Base-by-base conservation (phyloP, 2,888 invertebrate species). In the Saturnia pavonia region DNA sequence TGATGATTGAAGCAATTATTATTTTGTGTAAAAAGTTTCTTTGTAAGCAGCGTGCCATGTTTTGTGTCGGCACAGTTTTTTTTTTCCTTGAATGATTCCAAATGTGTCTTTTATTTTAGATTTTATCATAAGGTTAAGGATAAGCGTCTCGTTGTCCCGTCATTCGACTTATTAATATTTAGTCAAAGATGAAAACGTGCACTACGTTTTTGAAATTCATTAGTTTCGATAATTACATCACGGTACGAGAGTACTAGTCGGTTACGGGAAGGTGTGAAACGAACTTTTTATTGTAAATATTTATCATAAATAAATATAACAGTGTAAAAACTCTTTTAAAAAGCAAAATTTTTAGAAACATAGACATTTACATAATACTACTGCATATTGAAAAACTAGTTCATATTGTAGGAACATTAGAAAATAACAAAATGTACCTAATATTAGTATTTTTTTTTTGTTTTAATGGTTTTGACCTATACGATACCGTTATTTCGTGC, bases 331-430 rank as follows among this genome's bases (percentile, higher is more conserved):
- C 87, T 88, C 84, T 88, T 89, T 85, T 86, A 84, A 83, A 54
- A 79, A 83, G 80, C 77, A 7, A 81, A 83, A 82, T 85, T 78
- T 78, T 82, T 90, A 91, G 90, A 82, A 80, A 78, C 85, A 84
- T 90, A 89, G 87, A 85, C 88, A 85, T 91, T 89, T 87, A 68
- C 68, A 48, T 63, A 68, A 7, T 22, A 51, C 51, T 88, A 88
- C 86, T 85, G 87, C 89, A 89, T 89, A 90, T 90, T 86, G 86
- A 34, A 40, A 34, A 88, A 90, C 75, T 89, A 88, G 91, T 92
- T 92, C 92, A 92, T 90, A 91, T 92, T 90, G 92, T 93, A 93
- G 92, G 85, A 81, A 88, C 87, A 80, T 87, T 91, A 90, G 88
- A 77, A 70, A 78, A 78, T 73, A 82, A 81, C 79, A 80, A 80